These are phyloP conservation scores for Bombus breviceps DNA, from an alignment of 1,140 invertebrate genomes.

Conservation along the genomic window DNA sequence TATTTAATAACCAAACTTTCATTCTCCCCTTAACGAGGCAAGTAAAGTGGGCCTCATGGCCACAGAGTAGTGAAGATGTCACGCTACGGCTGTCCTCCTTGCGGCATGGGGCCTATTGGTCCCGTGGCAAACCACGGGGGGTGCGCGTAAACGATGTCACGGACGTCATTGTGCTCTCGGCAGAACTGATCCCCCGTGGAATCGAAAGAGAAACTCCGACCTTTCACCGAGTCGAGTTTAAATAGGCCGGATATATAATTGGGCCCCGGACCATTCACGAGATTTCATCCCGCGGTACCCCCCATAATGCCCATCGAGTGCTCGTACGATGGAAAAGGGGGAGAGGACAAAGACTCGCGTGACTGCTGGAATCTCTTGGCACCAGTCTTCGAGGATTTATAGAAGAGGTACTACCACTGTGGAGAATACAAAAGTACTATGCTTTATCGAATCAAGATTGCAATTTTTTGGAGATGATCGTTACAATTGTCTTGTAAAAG, in stretches of 20 bases:
- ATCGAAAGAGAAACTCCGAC: slow-evolving; percentile 67
- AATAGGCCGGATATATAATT: slow-evolving; percentile 71
- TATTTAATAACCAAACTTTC: background rate
- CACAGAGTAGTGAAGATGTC: slow-evolving; percentile 78
- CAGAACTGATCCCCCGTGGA: slow-evolving; percentile 73
- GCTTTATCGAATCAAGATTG: background rate
- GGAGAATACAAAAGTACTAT: too few relatives aligned
- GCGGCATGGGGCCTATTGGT: slow-evolving; percentile 62
- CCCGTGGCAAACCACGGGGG: slow-evolving; percentile 75
- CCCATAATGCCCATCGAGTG: slow-evolving; percentile 48
- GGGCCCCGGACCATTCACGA: slow-evolving; percentile 54
- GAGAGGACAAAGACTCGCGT: slow-evolving; percentile 43
- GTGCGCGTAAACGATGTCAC: slow-evolving; percentile 79
- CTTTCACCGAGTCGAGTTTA: slow-evolving; percentile 36
- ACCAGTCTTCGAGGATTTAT: slow-evolving; percentile 2
- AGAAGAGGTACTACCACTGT: background rate
- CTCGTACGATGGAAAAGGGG: slow-evolving; percentile 21
- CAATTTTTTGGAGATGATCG: too few relatives aligned
- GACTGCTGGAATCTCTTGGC: slow-evolving; percentile 7
- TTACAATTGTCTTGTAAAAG: too few relatives aligned
- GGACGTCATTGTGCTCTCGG: slow-evolving; percentile 67
- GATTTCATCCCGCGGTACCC: slow-evolving; percentile 46
- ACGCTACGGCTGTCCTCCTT: slow-evolving; percentile 71
- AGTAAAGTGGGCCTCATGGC: slow-evolving; percentile 57
- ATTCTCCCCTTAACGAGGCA: background rate